Base-by-base conservation (phyloP, 1,140 invertebrate species). In the Rhyzopertha dominica region DNA sequence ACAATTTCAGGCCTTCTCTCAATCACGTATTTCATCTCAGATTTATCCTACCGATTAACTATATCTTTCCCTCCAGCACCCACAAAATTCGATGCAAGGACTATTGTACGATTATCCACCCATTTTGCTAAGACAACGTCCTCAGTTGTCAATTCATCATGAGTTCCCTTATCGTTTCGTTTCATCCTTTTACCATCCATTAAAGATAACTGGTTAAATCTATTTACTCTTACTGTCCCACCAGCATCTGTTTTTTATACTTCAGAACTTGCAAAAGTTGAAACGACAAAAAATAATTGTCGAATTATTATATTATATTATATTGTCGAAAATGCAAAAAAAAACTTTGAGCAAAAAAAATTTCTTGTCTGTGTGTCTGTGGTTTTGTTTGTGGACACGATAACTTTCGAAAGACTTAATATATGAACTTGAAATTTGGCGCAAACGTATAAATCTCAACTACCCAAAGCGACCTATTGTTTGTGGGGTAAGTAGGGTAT, bases 41-140 rank as follows among this genome's bases (percentile, higher is more conserved):
- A 54, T 46, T 58, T 56, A 56, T 56, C 49, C 45, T 56, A 70
- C 58, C 32, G 61, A 54, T 60, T 60, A 48, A 51, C 58, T 55
- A 51, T 48, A 59, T 65, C 61, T 57, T 22, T 56, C 51, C 56
- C 41, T 35, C 62, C 64, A 36, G 56, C n/a, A 22, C 68, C 67
- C 53, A 67, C 38, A 59, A 65, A 70, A 61, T 70, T 70, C 26
- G 66, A 70, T 39, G 58, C 65, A 17, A 70, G 23, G 51, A 59
- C 42, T 39, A 65, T 63, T 46, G 55, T 3, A 38, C 37, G 63
- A 53, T 68, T 70, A 46, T 69, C 65, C 37, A 66, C 23, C 68
- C 63, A 69, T 36, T 67, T 68, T 28, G 61, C 58, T 24, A 70
- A 39, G 46, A 59, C 58, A 51, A 51, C 53, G 26, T 63, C 55